A percentile compares a stretch with the other conserved stretches of the same genome.
Conservation (phyloP, 2,888 invertebrate genomes). For the Tenthredo mesomela region DNA sequence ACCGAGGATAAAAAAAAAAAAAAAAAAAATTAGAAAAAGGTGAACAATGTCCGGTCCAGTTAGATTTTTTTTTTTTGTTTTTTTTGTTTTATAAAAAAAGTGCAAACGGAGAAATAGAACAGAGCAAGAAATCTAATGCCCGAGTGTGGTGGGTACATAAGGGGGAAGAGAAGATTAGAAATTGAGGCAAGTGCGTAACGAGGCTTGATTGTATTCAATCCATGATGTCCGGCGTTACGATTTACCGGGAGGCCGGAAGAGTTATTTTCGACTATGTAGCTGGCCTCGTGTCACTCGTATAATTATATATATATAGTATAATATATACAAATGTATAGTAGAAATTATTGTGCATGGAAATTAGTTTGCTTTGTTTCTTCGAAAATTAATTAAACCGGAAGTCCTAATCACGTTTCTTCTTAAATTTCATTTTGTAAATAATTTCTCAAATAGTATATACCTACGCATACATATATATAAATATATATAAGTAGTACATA, state of each 20-base stretch:
- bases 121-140: slow-evolving; percentile 4
- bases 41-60: too few species aligned
- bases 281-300: not conserved
- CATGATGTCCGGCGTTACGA: slow-evolving; percentile 71
- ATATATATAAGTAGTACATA: too few species aligned
- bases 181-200: slow-evolving; percentile 60
- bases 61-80: not conserved
- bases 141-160: not conserved
- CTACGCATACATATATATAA: not conserved
- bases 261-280: slow-evolving; percentile 35
- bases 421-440: not conserved
- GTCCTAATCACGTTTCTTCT: not conserved
- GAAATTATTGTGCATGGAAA: not conserved
- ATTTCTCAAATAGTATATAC: not conserved
- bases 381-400: not conserved
- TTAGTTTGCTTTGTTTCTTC: not conserved
- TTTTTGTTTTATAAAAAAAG: not conserved
- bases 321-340: not conserved
- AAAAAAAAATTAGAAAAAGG: not conserved
- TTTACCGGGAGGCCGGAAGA: slow-evolving; percentile 46
- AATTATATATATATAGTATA: not conserved
- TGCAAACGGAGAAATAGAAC: not conserved
- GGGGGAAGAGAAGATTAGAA: slow-evolving; percentile 34
- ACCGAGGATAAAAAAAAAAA: not conserved
- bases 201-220: slow-evolving; percentile 75